Percentiles rank a stretch among this genome's conserved stretches.
Conservation (phyloP, 2,113 vertebrate genomes). For the Mirza zaza region DNA sequence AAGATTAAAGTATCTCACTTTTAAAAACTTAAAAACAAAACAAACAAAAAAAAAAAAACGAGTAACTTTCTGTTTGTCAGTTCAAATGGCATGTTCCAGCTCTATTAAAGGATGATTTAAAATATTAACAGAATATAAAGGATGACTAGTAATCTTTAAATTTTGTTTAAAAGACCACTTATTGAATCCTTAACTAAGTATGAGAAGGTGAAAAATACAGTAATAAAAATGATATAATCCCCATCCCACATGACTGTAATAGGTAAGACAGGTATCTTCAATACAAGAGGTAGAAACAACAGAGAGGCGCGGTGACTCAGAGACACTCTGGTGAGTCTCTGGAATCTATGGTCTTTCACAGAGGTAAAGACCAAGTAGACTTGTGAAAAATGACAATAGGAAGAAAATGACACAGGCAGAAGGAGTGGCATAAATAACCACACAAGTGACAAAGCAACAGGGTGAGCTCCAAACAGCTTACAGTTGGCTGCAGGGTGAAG, state of each 20-base stretch:
- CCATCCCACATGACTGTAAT: not conserved
- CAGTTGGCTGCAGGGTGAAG: not conserved
- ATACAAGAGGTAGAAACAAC: not conserved
- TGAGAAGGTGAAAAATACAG: not conserved
- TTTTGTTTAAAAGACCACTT: conserved; percentile 3
- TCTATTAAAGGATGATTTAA: not conserved
- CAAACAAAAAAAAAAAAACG: not conserved
- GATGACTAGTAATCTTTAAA: not conserved
- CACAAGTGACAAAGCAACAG: not conserved
- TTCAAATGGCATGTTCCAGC: not conserved
- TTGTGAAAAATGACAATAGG: not conserved
- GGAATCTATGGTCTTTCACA: not conserved
- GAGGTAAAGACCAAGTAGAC: not conserved
- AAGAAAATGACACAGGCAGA: not conserved
- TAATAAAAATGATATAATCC: not conserved
- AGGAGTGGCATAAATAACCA: not conserved
- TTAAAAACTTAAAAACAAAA: too few species aligned
- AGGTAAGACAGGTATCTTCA: not conserved
- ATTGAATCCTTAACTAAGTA: not conserved
- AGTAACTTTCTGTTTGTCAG: not conserved
- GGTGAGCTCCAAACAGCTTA: not conserved
- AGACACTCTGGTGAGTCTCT: not conserved
- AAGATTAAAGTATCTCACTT: too few species aligned
- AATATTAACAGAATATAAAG: not conserved
- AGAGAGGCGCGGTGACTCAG: not conserved